Base-by-base conservation (phyloP, 2,113 vertebrate species). In the Ophthalmolycus amberensis region DNA sequence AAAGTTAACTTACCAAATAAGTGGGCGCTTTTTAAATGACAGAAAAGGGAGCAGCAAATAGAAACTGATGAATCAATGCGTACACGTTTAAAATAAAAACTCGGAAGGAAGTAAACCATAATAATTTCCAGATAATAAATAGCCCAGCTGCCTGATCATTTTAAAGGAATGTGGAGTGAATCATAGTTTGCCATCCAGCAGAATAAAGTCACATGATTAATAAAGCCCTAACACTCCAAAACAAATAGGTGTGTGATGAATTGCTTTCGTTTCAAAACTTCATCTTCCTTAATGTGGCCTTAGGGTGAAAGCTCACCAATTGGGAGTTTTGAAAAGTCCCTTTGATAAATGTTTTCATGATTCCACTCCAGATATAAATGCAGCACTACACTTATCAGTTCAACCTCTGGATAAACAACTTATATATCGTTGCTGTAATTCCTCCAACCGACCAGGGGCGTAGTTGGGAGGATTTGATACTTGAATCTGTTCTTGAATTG, bases 41-140 rank as follows among this genome's bases (percentile, higher is more conserved):
- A 70, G 54, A 46, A 22, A 71, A 64, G 9, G 9, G 38, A 63
- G 22, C 60, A 67, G 58, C 79, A 63, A 15, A 82, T 42, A 75
- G 25, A 85, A 66, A 65, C 18, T 11, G 67, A 84, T 79, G 58
- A 58, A 72, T 84, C 20, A 56, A 16, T 56, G 9, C 27, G 46
- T 27, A 6, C 29, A 11, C 58, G 22, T 38, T 71, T 20, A 59
- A 56, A 32, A 64, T 60, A 58, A 69, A 25, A 65, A 79, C 7
- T 69, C 12, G 32, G 11, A 27, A 50, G 60, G 71, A 85, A 48
- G 25, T 44, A 0, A 6, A 54, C 68, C 54, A 70, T 67, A 65
- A 78, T 32, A 75, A 70, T 76, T 82, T 78, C 18, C 46, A 27
- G 46, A 82, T 65, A 75, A 67, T 46, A 81, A 84, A 85, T 72